phyloP scores from a whole-genome alignment of 1,140 invertebrate genomes.

The Papilio polyxenes region DNA sequence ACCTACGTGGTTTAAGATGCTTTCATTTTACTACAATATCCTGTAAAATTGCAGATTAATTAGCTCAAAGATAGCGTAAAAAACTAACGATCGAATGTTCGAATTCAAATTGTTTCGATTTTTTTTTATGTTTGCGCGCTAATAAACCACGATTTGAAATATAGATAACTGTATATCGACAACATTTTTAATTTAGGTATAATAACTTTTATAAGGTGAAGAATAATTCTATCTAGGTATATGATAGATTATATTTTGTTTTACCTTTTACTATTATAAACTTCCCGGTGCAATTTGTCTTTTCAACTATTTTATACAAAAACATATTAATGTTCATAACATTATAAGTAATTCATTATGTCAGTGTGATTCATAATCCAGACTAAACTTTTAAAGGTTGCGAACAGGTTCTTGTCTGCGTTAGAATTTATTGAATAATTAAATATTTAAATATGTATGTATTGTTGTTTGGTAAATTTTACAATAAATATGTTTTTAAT shows the following conservation, averaged over 20 bases:
- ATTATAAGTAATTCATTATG: slow-evolving; percentile 17
- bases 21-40: background rate
- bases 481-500: background rate
- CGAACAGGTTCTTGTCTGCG: slow-evolving; percentile 16
- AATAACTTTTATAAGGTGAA: background rate
- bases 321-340: slow-evolving; percentile 6
- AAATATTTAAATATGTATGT: slow-evolving; percentile 31
- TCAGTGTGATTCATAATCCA: slow-evolving; percentile 21
- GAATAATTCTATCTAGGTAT: background rate
- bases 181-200: background rate
- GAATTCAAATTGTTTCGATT: background rate
- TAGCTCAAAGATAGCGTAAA: background rate
- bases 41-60: background rate
- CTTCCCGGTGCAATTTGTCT: background rate
- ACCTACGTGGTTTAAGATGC: background rate
- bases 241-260: background rate
- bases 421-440: slow-evolving; percentile 25
- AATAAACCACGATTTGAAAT: background rate
- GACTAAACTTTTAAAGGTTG: slow-evolving; percentile 26
- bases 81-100: background rate
- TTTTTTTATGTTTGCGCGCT: background rate
- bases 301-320: slow-evolving; percentile 5
- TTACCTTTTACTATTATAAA: background rate
- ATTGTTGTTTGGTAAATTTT: slow-evolving; percentile 17
- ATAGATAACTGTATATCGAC: background rate